These are phyloP conservation scores for Borostomias antarcticus DNA, from an alignment of 2,797 vertebrate species.

Conservation along the genomic window DNA sequence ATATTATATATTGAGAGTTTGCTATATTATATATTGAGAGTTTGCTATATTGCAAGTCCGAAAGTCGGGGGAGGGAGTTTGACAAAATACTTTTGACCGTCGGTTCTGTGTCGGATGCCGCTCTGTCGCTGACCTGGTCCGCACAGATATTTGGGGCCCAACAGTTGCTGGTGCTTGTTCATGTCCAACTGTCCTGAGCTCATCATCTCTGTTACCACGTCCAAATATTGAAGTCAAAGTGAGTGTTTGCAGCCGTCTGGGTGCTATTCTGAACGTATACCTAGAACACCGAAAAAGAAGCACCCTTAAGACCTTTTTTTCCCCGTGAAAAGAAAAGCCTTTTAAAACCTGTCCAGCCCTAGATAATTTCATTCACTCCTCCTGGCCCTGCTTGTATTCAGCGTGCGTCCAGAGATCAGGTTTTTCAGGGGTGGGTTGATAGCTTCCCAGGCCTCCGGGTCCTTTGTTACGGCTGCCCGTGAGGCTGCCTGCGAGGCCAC, in stretches of 20 bases:
- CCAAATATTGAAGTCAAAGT: conserved; percentile 81
- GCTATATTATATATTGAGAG: no score
- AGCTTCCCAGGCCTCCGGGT: conserved; percentile 95
- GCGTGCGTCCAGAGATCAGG: conserved; percentile 92
- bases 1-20: no score
- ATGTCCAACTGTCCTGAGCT: conserved; percentile 69
- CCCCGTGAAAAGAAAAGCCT: conserved; percentile 86
- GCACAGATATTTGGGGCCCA: conserved; percentile 84
- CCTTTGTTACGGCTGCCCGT: conserved; percentile 86
- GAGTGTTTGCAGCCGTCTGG: conserved; percentile 67
- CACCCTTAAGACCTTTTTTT: conserved; percentile 84
- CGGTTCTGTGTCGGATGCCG: conserved; percentile 67
- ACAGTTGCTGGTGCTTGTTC: conserved; percentile 85
- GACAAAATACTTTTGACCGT: neutral
- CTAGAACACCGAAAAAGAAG: conserved; percentile 75
- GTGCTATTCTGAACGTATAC: conserved; percentile 73
- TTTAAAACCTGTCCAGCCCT: conserved; percentile 99
- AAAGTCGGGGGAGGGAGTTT: no score
- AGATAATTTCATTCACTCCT: conserved; percentile 99
- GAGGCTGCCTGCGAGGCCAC: conserved; percentile 70
- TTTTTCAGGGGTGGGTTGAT: conserved; percentile 93
- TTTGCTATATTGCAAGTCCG: no score
- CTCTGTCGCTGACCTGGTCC: conserved; percentile 86
- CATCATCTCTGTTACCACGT: conserved; percentile 7
- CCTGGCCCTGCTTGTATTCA: conserved; percentile 89